Conservation (phyloP, 2,888 invertebrate species). For the Scotopteryx bipunctaria region DNA sequence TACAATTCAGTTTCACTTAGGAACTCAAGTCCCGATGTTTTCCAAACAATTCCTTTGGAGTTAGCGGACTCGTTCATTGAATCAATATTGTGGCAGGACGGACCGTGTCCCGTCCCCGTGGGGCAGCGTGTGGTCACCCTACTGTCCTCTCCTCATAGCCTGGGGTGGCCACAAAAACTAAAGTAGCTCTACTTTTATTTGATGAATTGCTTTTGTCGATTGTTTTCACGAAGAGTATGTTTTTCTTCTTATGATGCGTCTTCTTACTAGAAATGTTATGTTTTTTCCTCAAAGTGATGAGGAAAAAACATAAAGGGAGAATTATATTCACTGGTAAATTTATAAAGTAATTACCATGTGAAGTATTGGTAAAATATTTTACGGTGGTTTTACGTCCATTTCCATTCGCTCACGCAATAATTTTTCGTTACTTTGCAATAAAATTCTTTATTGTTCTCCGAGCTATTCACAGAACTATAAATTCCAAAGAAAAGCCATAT, state of each 20-base stretch:
- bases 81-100: conserved; percentile 26
- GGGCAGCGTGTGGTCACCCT: conserved; percentile 25
- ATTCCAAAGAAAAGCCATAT: conserved; percentile 21
- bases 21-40: conserved; percentile 10
- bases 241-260: no score
- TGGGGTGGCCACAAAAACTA: conserved; percentile 3
- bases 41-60: conserved; percentile 17
- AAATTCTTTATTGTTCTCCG: background rate
- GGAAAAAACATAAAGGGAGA: no score
- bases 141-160: conserved; percentile 3
- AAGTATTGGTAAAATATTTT: background rate
- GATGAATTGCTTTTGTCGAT: no score
- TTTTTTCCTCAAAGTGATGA: no score
- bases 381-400: no score
- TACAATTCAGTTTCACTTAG: background rate
- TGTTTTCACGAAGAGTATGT: no score
- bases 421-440: background rate
- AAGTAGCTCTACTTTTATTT: no score
- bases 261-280: no score
- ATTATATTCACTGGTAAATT: no score
- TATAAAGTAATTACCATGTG: no score
- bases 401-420: no score
- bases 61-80: conserved; percentile 16
- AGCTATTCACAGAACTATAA: conserved; percentile 19
- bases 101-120: conserved; percentile 6